These are phyloP conservation scores for Clavelina lepadiformis DNA, from an alignment of 23 tunicate species.

Conservation along the genomic window DNA sequence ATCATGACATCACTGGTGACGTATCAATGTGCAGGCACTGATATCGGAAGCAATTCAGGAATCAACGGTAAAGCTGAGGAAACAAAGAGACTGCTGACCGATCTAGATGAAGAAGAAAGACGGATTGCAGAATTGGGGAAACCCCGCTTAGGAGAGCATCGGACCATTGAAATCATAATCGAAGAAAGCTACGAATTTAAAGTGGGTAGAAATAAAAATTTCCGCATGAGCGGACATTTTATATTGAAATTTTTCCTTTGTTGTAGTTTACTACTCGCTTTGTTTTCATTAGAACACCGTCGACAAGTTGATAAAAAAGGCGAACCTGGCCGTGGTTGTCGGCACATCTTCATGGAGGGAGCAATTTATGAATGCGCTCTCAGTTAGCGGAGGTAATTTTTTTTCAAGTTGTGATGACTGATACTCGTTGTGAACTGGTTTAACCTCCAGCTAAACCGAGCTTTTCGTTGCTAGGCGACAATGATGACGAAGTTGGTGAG, in stretches of 20 bases:
- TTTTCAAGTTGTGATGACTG: no score
- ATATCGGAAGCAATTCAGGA: slow-evolving; percentile 90
- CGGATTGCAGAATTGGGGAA: slow-evolving; percentile 94
- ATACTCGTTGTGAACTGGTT: no score
- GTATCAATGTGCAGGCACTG: no score
- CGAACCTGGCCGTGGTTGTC: slow-evolving; percentile 83
- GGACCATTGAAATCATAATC: slow-evolving; percentile 58
- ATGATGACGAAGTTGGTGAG: slow-evolving; percentile 59
- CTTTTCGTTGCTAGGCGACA: no score
- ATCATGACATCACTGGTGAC: no score
- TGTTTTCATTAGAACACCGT: slow-evolving; percentile 75
- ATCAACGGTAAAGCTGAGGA: slow-evolving; percentile 59
- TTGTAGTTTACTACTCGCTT: not conserved
- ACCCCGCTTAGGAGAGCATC: slow-evolving; percentile 69
- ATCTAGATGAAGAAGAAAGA: slow-evolving; percentile 67
- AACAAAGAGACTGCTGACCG: slow-evolving; percentile 5
- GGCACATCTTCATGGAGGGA: slow-evolving; percentile 98
- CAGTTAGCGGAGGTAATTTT: slow-evolving; percentile 80
- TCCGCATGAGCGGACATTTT: not conserved
- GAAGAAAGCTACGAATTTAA: slow-evolving; percentile 96
- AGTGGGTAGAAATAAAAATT: slow-evolving; percentile 16
- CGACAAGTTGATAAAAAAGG: slow-evolving; percentile 92
- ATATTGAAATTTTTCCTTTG: not conserved
- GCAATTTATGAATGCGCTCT: slow-evolving; percentile 81
- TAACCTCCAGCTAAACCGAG: no score